phyloP scores from a whole-genome alignment of 2,888 invertebrate species.

The Tachina lurida region DNA sequence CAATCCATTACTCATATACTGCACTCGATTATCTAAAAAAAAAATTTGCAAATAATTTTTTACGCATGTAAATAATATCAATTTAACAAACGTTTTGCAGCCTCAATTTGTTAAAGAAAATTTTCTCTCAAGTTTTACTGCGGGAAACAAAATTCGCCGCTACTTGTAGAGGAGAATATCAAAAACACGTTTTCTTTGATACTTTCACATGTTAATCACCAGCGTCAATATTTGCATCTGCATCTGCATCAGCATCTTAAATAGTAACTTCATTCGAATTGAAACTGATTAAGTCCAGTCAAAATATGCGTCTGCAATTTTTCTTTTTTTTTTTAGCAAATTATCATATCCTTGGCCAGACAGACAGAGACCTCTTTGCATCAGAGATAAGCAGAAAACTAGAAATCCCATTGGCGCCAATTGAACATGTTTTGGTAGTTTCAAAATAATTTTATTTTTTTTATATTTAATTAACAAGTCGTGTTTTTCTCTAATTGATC shows the following conservation, averaged over 20 bases:
- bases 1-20: no score
- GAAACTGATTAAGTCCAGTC: background rate
- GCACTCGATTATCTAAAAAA: no score
- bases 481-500: slow-evolving; percentile 23
- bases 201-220: slow-evolving; percentile 13
- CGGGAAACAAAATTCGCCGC: background rate
- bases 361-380: slow-evolving; percentile 6
- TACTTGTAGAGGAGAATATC: background rate
- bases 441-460: background rate
- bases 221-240: background rate
- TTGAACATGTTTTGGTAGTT: background rate
- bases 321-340: background rate
- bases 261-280: background rate
- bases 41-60: no score
- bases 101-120: background rate
- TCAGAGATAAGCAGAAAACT: slow-evolving; percentile 6
- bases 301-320: background rate
- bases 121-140: background rate
- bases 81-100: background rate
- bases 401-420: slow-evolving; percentile 21
- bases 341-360: background rate
- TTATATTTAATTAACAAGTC: slow-evolving; percentile 38
- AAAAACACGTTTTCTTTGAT: background rate
- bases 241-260: background rate
- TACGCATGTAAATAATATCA: background rate